Evolutionary conservation across 2,113 vertebrate species (phyloP), one percentile per base, ranked within the genome.

Genomic region (Cinclus cinclus): DNA sequence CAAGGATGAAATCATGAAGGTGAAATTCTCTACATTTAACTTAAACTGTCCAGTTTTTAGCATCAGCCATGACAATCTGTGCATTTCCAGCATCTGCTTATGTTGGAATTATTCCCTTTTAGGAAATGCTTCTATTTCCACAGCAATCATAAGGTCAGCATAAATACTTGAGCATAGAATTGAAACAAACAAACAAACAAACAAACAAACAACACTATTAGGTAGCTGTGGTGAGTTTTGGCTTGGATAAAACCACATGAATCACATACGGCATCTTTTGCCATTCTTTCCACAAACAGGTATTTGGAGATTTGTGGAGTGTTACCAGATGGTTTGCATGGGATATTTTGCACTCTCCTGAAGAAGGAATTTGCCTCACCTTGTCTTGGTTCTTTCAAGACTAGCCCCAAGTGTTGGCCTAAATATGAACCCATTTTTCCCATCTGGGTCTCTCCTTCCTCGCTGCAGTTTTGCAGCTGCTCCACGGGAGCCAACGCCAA

Each of bases 301-400:
- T 6, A 3, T 1, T 4, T 19, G 21, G 7, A 17, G 14, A 11
- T 5, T n/a, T 37, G 22, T 2, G 5, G 37, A 19, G 10, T 50
- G 9, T 21, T 42, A 22, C 5, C 4, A 4, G 14, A 15, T 15
- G 25, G 25, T 31, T 74, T 41, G 12, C 49, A 30, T 2, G 2
- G 35, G 15, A 3, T 24, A 15, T 49, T 65, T 71, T 42, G 12
- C 49, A 47, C 4, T 0, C 1, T 35, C 41, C 15, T 41, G 16
- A 15, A 10, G 24, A 31, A 46, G 6, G 35, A 11, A 42, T 35
- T 76, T 33, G 2, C n/a, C 41, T 73, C 44, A 22, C 22, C 15
- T 21, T 59, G 2, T 23, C n/a, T 73, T 30, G 47, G 10, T 13
- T 55, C 25, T 70, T 77, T 25, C 22, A 80, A 83, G 9, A 46